phyloP scores from a whole-genome alignment of 2,113 vertebrate genomes.

The cattle (Bos taurus) region DNA sequence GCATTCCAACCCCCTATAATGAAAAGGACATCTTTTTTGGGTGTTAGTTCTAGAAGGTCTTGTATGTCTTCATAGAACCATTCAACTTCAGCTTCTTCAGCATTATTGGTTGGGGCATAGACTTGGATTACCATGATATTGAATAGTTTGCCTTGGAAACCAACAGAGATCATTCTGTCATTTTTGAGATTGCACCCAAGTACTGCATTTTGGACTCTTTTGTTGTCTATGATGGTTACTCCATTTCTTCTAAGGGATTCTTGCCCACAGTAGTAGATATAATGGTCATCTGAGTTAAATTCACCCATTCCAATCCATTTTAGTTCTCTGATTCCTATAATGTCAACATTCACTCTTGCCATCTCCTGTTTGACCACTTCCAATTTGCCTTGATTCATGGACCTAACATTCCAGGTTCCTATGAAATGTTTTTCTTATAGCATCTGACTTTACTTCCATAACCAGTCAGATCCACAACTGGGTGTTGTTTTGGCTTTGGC shows the following conservation, averaged over 20 bases:
- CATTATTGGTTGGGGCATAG: not conserved
- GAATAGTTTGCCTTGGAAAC: not conserved
- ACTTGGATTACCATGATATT: not conserved
- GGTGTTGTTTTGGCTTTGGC: not conserved
- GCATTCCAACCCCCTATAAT: not conserved
- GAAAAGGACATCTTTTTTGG: not conserved
- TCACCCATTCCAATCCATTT: not conserved
- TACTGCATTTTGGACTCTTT: not conserved
- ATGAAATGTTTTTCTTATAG: not conserved
- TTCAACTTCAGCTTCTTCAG: not conserved
- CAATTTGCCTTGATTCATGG: not conserved
- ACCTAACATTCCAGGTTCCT: not conserved
- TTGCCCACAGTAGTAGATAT: not conserved
- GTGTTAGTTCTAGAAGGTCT: not conserved
- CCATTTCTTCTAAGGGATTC: not conserved
- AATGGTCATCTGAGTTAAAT: not conserved
- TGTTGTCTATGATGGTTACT: rapidly evolving
- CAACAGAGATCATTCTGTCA: not conserved
- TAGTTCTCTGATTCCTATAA: not conserved
- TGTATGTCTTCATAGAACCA: not conserved
- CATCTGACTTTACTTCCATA: not conserved
- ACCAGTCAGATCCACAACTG: not conserved
- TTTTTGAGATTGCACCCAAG: not conserved
- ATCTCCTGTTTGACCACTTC: not conserved
- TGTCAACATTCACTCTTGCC: not conserved